phyloP scores from a whole-genome alignment of 2,888 invertebrate species.

The Drosophila mettleri region DNA sequence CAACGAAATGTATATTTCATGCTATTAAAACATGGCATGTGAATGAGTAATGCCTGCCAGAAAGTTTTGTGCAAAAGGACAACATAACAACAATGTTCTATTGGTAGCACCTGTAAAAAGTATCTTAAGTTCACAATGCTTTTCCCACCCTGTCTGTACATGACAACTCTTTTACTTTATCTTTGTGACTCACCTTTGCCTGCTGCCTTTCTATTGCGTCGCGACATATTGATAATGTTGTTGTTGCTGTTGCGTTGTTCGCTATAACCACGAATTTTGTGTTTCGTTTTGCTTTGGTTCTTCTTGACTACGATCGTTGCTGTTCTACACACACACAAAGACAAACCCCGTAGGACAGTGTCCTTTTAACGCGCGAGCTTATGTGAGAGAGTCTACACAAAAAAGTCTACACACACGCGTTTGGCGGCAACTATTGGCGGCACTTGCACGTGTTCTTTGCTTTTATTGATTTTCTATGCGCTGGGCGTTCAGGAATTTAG shows the following conservation, averaged over 20 bases:
- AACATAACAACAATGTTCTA: slow-evolving; percentile 26
- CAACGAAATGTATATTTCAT: slow-evolving; percentile 40
- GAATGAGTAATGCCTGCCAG: slow-evolving; percentile 55
- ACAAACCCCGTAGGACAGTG: slow-evolving; percentile 47
- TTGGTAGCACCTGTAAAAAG: slow-evolving; percentile 16
- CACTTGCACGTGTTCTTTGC: slow-evolving; percentile 63
- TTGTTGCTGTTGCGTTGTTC: slow-evolving; percentile 47
- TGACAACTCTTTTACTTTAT: slow-evolving; percentile 3
- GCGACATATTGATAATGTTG: slow-evolving; percentile 78
- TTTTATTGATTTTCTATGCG: slow-evolving; percentile 65
- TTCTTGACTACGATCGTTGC: slow-evolving; percentile 17
- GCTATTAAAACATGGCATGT: slow-evolving; percentile 24
- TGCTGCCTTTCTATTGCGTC: slow-evolving; percentile 83
- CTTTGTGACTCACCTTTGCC: slow-evolving; percentile 82
- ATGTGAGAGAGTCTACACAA: slow-evolving; percentile 48
- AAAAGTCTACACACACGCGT: slow-evolving; percentile 59
- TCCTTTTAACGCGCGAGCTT: slow-evolving; percentile 58
- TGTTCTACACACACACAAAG: slow-evolving; percentile 24
- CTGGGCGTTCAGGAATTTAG: slow-evolving; percentile 60
- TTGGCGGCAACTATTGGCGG: slow-evolving; percentile 72
- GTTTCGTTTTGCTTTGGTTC: slow-evolving; percentile 31
- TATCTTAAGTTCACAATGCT: slow-evolving; percentile 11
- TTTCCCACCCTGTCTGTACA: slow-evolving; percentile 4
- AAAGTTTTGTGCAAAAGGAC: slow-evolving; percentile 47
- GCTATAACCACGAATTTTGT: slow-evolving; percentile 35